A percentile compares a stretch with the other conserved stretches of the same genome.
Conservation (phyloP, 2,113 vertebrate species). For the Raja brachyura region DNA sequence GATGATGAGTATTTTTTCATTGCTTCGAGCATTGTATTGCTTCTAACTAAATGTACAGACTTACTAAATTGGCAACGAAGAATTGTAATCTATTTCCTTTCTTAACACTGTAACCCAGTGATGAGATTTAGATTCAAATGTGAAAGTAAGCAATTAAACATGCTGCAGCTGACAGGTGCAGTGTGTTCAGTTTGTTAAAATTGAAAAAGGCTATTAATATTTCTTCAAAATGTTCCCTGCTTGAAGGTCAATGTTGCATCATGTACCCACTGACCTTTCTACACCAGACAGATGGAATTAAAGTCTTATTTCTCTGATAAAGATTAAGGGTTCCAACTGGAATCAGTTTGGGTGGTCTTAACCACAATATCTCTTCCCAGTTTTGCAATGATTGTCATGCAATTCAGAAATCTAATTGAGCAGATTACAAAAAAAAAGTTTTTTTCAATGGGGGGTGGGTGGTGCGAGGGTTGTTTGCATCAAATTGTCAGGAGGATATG, state of each 20-base stretch:
- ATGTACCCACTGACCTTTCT: no score
- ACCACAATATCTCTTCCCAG: neutral
- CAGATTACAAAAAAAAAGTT: neutral
- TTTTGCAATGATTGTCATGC: neutral
- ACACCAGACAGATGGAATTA: slow-evolving; percentile 20
- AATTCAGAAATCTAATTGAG: neutral
- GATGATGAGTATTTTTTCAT: neutral
- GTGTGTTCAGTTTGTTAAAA: slow-evolving; percentile 25
- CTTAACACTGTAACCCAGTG: neutral
- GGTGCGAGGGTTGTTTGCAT: neutral
- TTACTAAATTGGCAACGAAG: neutral
- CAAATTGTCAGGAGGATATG: neutral
- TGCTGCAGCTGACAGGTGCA: neutral
- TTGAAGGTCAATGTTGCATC: slow-evolving; percentile 1
- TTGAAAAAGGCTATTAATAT: slow-evolving; percentile 5
- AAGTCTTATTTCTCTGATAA: slow-evolving; percentile 10
- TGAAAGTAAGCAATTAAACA: slow-evolving; percentile 26
- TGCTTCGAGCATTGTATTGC: neutral
- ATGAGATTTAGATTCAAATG: slow-evolving; percentile 8
- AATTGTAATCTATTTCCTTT: slow-evolving; percentile 11
- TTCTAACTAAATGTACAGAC: neutral
- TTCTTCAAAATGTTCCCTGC: neutral
- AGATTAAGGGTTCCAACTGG: neutral
- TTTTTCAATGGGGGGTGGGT: neutral
- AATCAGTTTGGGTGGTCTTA: neutral